phyloP scores from a whole-genome alignment of 2,113 vertebrate species.

The Microtus pennsylvanicus region DNA sequence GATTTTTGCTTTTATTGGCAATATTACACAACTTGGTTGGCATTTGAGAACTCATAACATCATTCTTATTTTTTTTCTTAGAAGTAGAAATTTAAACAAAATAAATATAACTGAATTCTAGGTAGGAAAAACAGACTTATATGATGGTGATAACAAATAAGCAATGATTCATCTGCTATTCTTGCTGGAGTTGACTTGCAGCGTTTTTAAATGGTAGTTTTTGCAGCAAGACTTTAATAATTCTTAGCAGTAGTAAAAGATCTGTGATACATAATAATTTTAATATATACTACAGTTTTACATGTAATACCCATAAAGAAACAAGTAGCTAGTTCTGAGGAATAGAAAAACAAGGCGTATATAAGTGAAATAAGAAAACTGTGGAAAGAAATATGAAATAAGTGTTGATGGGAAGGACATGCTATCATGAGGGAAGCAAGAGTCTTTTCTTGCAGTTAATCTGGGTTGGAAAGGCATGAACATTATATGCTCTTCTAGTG shows the following conservation, averaged over 20 bases:
- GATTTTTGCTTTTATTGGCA: neutral
- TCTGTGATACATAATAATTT: neutral
- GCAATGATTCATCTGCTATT: neutral
- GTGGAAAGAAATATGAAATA: neutral
- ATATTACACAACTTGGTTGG: neutral
- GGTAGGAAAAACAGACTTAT: neutral
- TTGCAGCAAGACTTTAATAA: slow-evolving; percentile 8
- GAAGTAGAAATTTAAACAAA: neutral
- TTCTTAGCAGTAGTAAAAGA: neutral
- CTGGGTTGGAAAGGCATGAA: neutral
- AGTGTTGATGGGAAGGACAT: neutral
- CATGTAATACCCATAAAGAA: neutral
- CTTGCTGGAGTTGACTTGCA: neutral
- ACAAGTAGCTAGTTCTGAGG: neutral
- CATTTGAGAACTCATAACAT: neutral
- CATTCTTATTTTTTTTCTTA: neutral
- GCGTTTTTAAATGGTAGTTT: slow-evolving; percentile 35
- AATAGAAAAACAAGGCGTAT: neutral
- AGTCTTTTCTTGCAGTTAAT: neutral
- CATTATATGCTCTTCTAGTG: slow-evolving; percentile 7
- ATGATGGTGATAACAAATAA: neutral
- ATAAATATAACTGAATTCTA: neutral
- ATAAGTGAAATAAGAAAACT: neutral
- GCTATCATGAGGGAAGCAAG: neutral
- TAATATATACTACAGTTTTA: neutral